Evolutionary conservation across 2,113 vertebrate genomes (phyloP).

Genomic region (Cricetomys ansorgei): DNA sequence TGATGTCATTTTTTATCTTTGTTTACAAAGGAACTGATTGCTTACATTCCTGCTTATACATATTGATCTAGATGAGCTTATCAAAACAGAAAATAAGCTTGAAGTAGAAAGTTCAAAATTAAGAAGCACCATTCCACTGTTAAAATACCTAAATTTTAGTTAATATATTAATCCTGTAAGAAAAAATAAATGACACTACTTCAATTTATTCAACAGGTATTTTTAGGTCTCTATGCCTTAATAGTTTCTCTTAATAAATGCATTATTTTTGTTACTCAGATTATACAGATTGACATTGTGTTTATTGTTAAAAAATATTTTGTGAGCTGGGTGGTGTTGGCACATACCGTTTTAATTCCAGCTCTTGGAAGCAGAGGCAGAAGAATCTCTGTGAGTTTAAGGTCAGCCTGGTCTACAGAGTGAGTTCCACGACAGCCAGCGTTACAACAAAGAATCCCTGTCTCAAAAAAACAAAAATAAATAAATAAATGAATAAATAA

Average conservation of each 20-base stretch:
- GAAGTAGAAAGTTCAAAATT: neutral
- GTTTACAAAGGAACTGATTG: neutral
- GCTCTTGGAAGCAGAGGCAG: too few relatives aligned
- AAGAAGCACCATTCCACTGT: neutral
- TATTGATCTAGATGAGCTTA: neutral
- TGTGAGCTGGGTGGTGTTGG: too few relatives aligned
- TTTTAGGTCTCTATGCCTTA: neutral
- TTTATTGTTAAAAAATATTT: neutral
- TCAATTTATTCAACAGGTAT: neutral
- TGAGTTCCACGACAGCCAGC: too few relatives aligned
- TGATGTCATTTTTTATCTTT: neutral
- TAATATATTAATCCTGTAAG: neutral
- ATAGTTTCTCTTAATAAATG: neutral
- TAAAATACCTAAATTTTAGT: constrained; percentile 15
- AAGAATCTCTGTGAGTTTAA: too few relatives aligned
- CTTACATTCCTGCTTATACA: neutral
- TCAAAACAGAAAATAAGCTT: neutral
- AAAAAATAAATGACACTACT: neutral
- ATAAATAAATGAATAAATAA: too few relatives aligned
- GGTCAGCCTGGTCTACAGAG: too few relatives aligned
- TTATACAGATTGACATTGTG: neutral
- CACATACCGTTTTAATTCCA: too few relatives aligned
- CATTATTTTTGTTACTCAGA: neutral
- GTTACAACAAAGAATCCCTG: too few relatives aligned
- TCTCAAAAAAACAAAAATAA: too few relatives aligned